Evolutionary conservation across 2,113 vertebrate species (phyloP).

Genomic region (Notothenia rossii): DNA sequence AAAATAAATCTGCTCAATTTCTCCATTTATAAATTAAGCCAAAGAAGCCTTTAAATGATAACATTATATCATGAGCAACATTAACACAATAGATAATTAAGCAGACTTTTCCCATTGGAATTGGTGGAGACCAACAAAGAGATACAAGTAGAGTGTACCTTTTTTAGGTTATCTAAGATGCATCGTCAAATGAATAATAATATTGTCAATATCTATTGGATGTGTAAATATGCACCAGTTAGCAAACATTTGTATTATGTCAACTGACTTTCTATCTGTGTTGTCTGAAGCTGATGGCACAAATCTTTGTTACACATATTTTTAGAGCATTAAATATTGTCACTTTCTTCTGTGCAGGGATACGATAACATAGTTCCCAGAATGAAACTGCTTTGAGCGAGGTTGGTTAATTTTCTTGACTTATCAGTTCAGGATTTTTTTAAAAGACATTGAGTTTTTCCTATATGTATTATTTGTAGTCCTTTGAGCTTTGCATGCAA

Average conservation of each 20-base stretch:
- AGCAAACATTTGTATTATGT: too few species aligned
- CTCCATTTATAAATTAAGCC: slow-evolving; percentile 25
- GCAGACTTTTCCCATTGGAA: background rate
- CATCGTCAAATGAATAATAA: background rate
- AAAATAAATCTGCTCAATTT: background rate
- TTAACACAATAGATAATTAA: background rate
- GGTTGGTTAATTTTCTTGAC: too few species aligned
- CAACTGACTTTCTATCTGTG: background rate
- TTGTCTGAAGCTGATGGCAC: background rate
- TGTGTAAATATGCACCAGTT: too few species aligned
- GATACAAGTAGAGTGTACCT: background rate
- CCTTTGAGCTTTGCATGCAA: too few species aligned
- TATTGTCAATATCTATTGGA: too few species aligned
- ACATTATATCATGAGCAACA: background rate
- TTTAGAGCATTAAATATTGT: background rate
- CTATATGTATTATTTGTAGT: too few species aligned
- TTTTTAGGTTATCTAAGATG: background rate
- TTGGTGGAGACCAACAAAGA: background rate
- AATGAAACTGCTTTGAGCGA: too few species aligned
- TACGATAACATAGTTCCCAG: too few species aligned
- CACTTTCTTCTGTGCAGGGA: background rate
- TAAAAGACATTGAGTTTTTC: too few species aligned
- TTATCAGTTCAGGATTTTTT: too few species aligned
- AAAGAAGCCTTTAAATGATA: background rate
- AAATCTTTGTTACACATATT: background rate